These are phyloP conservation scores for Drosophila arawakana DNA, from an alignment of 1,140 invertebrate genomes.

Conservation along the genomic window DNA sequence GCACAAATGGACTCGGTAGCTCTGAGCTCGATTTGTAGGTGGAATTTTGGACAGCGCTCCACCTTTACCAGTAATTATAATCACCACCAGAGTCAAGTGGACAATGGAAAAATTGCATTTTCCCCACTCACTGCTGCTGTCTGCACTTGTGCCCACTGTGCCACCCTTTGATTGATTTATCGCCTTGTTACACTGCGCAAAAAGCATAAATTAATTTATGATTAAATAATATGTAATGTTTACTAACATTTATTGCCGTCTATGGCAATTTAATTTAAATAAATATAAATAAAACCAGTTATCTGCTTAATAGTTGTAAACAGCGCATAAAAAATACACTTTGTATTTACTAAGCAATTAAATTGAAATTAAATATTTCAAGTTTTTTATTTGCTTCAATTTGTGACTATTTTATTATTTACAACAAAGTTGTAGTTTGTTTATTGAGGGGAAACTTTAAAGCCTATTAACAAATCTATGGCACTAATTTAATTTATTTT, in stretches of 20 bases:
- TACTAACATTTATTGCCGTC: no score
- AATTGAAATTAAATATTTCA: not conserved
- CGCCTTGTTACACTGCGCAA: not conserved
- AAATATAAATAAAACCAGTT: not conserved
- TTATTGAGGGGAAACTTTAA: no score
- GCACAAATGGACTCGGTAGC: conserved; percentile 41
- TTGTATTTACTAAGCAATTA: not conserved
- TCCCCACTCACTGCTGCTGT: not conserved
- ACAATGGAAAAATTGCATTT: conserved; percentile 2
- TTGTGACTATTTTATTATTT: no score
- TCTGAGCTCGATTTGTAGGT: conserved; percentile 42
- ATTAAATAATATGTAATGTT: no score
- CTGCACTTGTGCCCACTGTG: not conserved
- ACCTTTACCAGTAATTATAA: conserved; percentile 52
- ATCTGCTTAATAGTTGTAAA: no score
- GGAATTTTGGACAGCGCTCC: conserved; percentile 13
- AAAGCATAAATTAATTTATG: not conserved
- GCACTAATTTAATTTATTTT: no score
- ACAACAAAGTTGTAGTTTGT: no score
- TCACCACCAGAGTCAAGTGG: conserved; percentile 14
- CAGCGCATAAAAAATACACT: not conserved
- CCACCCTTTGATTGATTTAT: conserved; percentile 17
- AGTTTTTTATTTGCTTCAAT: no score
- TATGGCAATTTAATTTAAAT: not conserved
- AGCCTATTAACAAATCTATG: no score